Evolutionary conservation across 2,113 vertebrate genomes (phyloP).

Genomic region (Passer montanus): DNA sequence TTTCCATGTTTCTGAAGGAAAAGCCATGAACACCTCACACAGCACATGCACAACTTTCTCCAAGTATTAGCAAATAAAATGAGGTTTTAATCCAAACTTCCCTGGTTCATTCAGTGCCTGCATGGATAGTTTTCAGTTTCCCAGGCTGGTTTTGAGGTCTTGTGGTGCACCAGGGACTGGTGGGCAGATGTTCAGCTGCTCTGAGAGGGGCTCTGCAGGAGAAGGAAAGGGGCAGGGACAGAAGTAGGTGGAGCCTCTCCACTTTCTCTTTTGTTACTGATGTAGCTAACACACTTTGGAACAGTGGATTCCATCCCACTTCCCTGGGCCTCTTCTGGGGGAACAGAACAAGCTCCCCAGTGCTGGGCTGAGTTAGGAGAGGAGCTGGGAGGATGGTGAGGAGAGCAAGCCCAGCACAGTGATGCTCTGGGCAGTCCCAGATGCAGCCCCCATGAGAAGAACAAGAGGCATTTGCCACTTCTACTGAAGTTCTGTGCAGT

Average conservation of each 20-base stretch:
- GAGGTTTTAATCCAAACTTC: neutral
- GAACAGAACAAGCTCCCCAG: neutral
- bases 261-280: neutral
- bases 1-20: neutral
- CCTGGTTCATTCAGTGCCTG: neutral
- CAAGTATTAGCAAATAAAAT: neutral
- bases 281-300: neutral
- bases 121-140: neutral
- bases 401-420: neutral
- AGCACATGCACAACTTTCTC: accelerated
- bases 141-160: neutral
- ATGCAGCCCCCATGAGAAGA: neutral
- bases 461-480: neutral
- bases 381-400: neutral
- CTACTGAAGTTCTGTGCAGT: neutral
- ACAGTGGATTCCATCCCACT: neutral
- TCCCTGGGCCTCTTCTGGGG: neutral
- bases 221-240: neutral
- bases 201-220: neutral
- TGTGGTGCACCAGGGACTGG: neutral
- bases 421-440: neutral
- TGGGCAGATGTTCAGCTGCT: neutral
- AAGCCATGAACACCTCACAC: neutral
- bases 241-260: neutral
- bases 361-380: neutral